phyloP scores from a whole-genome alignment of 2,797 vertebrate species.

The Babyrousa celebensis region DNA sequence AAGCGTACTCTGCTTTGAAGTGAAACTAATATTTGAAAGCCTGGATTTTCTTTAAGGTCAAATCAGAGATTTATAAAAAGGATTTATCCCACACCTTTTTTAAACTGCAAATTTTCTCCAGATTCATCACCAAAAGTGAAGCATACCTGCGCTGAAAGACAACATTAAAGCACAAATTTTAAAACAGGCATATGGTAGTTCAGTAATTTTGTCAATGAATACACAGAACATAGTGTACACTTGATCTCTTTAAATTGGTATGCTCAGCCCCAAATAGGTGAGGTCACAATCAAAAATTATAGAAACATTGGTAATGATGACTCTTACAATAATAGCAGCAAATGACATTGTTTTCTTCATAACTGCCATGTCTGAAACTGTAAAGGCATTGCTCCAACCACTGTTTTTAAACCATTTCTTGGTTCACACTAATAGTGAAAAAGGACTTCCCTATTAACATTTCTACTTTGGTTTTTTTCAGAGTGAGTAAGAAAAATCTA shows the following conservation, averaged over 20 bases:
- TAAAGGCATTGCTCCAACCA: slow-evolving; percentile 80
- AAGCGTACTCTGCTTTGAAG: background rate
- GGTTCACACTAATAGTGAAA: slow-evolving; percentile 82
- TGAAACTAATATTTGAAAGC: slow-evolving; percentile 57
- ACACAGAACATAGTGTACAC: slow-evolving; percentile 59
- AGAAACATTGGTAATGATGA: slow-evolving; percentile 82
- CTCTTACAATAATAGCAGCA: slow-evolving; percentile 86
- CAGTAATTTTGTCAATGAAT: slow-evolving; percentile 62
- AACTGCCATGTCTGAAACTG: slow-evolving; percentile 73
- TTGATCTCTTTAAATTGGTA: slow-evolving; percentile 62
- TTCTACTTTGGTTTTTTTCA: slow-evolving; percentile 86
- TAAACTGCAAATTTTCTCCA: slow-evolving; percentile 34
- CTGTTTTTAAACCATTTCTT: slow-evolving; percentile 83
- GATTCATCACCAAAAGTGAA: slow-evolving; percentile 6
- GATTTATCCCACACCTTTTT: slow-evolving; percentile 32
- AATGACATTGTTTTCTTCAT: slow-evolving; percentile 81
- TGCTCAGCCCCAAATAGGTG: slow-evolving; percentile 18
- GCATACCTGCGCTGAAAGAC: background rate
- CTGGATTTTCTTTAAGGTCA: background rate
- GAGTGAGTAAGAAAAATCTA: slow-evolving; percentile 85
- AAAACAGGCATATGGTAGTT: background rate
- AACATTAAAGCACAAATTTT: slow-evolving; percentile 59
- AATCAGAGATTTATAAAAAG: slow-evolving; percentile 36
- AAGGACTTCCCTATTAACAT: slow-evolving; percentile 75
- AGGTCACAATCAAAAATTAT: slow-evolving; percentile 81